A percentile compares a stretch with the other conserved stretches of the same genome.
These are phyloP conservation scores for Centropyge bicolor DNA, from an alignment of 2,797 vertebrate species.

Conservation along the genomic window DNA sequence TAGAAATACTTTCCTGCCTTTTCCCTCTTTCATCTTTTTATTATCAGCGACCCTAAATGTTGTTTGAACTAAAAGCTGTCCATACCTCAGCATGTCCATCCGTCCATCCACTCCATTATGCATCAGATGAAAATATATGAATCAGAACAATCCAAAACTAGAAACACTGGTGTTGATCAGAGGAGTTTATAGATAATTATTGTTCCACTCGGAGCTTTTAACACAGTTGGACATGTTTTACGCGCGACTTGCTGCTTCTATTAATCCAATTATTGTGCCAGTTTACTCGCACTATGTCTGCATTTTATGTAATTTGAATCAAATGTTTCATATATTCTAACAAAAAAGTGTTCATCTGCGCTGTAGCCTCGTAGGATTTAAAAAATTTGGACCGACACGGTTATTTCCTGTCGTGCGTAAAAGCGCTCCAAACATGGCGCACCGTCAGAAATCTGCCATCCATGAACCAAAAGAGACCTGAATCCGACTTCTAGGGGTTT, in stretches of 20 bases:
- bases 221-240: constrained; percentile 30
- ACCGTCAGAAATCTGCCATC: neutral
- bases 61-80: neutral
- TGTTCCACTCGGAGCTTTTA: neutral
- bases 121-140: neutral
- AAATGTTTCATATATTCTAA: neutral
- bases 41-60: too few species aligned
- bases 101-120: constrained; percentile 12
- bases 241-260: constrained; percentile 5
- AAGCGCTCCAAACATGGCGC: constrained; percentile 35
- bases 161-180: neutral
- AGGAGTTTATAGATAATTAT: neutral
- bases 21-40: neutral
- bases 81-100: neutral
- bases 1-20: accelerated
- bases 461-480: neutral
- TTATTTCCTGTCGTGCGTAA: constrained; percentile 54
- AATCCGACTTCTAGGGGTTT: constrained; percentile 26
- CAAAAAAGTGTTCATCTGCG: neutral
- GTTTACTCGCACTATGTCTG: neutral
- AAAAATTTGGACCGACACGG: neutral
- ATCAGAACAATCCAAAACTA: neutral
- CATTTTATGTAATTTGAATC: too few species aligned
- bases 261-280: neutral
- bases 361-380: neutral